A percentile compares a stretch with the other conserved stretches of the same genome.
phyloP scores from a whole-genome alignment of 2,797 vertebrate genomes.

The Urophycis tenuis region DNA sequence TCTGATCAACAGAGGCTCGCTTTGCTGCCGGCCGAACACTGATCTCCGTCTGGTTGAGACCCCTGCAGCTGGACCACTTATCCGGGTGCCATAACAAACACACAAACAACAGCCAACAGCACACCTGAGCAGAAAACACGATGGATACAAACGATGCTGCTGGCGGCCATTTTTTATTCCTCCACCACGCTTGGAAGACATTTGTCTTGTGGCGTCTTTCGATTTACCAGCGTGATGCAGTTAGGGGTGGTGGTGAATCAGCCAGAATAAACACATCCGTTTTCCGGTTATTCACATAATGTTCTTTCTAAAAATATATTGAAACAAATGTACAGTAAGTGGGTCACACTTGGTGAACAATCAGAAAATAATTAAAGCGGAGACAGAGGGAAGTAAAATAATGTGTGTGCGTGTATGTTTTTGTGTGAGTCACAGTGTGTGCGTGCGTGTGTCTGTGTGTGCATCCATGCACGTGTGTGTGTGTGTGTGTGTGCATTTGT shows the following conservation, averaged over 20 bases:
- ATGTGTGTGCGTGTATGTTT: background rate
- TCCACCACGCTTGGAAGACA: background rate
- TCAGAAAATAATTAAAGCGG: conserved; percentile 5
- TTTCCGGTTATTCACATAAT: background rate
- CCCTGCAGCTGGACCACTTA: background rate
- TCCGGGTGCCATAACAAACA: background rate
- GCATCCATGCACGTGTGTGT: background rate
- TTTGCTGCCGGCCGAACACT: background rate
- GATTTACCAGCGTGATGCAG: background rate
- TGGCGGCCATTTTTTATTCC: background rate
- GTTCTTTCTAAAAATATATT: background rate
- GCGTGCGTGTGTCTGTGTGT: background rate
- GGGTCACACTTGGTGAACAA: background rate
- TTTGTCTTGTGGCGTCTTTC: background rate
- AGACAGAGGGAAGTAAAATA: background rate
- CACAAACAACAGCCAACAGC: background rate
- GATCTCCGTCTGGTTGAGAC: background rate
- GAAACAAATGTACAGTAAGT: background rate
- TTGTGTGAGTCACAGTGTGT: conserved; percentile 11
- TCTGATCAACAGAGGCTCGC: background rate
- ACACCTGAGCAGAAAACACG: background rate
- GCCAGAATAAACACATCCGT: background rate
- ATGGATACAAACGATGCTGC: background rate
- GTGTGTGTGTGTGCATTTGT: background rate
- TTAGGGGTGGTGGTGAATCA: background rate